phyloP scores from a whole-genome alignment of 2,113 vertebrate species.

The Henicopernis longicauda region DNA sequence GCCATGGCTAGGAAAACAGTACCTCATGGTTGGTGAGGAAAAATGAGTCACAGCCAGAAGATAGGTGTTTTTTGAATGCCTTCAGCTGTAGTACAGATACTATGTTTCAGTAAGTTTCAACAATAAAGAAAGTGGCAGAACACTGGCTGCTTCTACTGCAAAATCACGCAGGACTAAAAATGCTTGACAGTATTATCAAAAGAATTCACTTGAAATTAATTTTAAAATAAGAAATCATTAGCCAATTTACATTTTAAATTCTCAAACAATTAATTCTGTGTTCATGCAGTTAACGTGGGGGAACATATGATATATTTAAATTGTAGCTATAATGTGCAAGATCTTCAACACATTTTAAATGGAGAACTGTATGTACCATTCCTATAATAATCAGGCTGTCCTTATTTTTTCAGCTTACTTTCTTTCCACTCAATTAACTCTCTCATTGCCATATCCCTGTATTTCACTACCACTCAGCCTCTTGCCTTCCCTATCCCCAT shows the following conservation, averaged over 20 bases:
- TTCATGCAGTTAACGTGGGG: not conserved
- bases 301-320: not conserved
- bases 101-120: not conserved
- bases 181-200: not conserved
- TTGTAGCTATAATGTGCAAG: not conserved
- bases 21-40: not conserved
- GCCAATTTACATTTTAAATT: conserved; percentile 12
- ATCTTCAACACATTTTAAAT: not conserved
- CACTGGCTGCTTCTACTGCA: not conserved
- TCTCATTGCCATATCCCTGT: not conserved
- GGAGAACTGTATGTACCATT: not conserved
- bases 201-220: not conserved
- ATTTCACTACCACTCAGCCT: not conserved
- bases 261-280: conserved; percentile 7
- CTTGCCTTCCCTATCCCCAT: not conserved
- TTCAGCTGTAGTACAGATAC: not conserved
- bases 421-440: not conserved
- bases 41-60: not conserved
- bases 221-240: conserved; percentile 30
- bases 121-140: not conserved
- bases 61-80: not conserved
- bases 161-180: not conserved
- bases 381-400: not conserved
- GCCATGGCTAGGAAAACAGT: not conserved
- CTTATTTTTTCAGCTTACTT: not conserved